These are phyloP conservation scores for Eriosoma lanigerum DNA, from an alignment of 1,140 invertebrate genomes.

Conservation along the genomic window DNA sequence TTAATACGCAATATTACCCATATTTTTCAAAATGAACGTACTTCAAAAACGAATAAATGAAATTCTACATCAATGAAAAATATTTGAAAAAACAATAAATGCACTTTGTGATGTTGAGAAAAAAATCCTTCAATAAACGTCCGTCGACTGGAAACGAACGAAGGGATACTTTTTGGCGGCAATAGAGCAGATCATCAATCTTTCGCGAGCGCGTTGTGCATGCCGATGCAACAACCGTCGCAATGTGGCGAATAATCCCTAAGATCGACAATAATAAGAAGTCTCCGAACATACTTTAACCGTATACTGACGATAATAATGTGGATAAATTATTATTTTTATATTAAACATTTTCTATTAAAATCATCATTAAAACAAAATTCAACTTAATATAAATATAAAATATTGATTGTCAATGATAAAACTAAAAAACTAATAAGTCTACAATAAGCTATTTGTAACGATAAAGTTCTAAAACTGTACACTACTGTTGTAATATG, in stretches of 20 bases:
- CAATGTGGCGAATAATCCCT: slow-evolving; percentile 13
- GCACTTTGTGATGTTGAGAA: not conserved
- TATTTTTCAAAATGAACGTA: slow-evolving; percentile 1
- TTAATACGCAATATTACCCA: not conserved
- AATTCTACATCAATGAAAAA: not conserved
- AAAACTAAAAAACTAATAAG: too few species aligned
- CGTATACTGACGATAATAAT: slow-evolving; percentile 13
- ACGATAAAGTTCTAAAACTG: too few species aligned
- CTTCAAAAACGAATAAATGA: not conserved
- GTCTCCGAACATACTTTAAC: not conserved
- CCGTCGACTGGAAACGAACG: slow-evolving; percentile 18
- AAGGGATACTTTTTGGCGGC: not conserved
- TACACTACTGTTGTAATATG: too few species aligned
- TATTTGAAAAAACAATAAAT: not conserved
- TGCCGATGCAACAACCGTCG: slow-evolving; percentile 18
- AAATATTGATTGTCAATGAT: too few species aligned
- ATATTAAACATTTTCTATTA: slow-evolving; percentile 19
- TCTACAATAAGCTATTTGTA: too few species aligned
- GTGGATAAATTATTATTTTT: not conserved
- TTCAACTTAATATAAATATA: too few species aligned
- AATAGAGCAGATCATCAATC: slow-evolving; percentile 22
- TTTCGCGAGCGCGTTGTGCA: slow-evolving; percentile 14
- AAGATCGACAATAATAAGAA: not conserved
- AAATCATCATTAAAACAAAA: not conserved
- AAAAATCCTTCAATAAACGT: slow-evolving; percentile 38